Evolutionary conservation across 2,113 vertebrate species (phyloP).

Genomic region (Alosa alosa): DNA sequence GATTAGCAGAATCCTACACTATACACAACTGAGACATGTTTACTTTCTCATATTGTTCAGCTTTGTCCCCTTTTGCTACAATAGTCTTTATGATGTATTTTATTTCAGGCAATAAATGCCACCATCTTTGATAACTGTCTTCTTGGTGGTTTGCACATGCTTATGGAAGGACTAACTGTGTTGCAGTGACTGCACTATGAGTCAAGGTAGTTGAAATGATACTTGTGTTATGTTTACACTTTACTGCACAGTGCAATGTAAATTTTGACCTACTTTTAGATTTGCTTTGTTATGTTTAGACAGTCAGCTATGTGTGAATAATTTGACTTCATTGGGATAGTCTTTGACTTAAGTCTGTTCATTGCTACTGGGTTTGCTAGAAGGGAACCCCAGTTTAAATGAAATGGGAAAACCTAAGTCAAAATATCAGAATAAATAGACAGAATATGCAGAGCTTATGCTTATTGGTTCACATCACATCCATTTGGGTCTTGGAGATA

Average conservation of each 20-base stretch:
- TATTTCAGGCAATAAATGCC: background rate
- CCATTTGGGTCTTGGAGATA: background rate
- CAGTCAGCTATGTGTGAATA: background rate
- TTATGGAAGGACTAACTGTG: background rate
- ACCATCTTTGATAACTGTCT: background rate
- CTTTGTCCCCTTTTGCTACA: background rate
- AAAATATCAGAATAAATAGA: background rate
- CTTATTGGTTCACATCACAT: background rate
- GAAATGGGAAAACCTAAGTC: background rate
- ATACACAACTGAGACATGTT: background rate
- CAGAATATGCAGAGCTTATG: background rate
- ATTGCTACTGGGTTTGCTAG: background rate
- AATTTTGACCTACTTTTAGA: constrained; percentile 1
- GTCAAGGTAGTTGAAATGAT: background rate
- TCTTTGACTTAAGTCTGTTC: background rate
- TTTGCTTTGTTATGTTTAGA: constrained; percentile 16
- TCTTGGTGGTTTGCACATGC: background rate
- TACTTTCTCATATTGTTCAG: background rate
- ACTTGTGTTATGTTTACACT: background rate
- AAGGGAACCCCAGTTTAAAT: background rate
- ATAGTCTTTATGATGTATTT: background rate
- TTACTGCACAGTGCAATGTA: background rate
- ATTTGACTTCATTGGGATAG: background rate
- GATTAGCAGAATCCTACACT: background rate
- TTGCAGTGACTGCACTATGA: background rate